phyloP scores from a whole-genome alignment of 2,888 invertebrate species.

The Gryllus longicercus region DNA sequence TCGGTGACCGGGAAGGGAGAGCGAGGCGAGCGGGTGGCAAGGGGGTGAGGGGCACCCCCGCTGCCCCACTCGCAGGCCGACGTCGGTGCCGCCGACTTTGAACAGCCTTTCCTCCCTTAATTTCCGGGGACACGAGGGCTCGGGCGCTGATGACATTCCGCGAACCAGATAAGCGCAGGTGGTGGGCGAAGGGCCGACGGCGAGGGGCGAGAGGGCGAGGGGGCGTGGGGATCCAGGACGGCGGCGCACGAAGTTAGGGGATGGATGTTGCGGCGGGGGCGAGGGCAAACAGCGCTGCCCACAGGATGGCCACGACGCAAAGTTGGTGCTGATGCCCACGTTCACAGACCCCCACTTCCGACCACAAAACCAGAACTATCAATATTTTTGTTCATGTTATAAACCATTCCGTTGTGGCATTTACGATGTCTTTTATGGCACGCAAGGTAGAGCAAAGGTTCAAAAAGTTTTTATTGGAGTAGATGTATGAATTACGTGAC shows the following conservation, averaged over 20 bases:
- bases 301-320: too few species aligned
- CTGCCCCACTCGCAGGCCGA: neutral
- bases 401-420: too few species aligned
- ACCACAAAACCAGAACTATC: too few species aligned
- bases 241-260: neutral
- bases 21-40: too few species aligned
- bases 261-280: neutral
- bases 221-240: neutral
- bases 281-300: neutral
- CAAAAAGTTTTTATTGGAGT: too few species aligned
- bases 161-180: neutral
- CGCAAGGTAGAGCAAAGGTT: too few species aligned
- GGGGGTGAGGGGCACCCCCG: neutral
- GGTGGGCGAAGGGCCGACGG: neutral
- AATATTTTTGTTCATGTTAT: too few species aligned
- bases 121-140: neutral
- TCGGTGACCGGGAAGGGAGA: too few species aligned
- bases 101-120: constrained; percentile 17
- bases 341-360: too few species aligned
- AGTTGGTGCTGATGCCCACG: too few species aligned
- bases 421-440: too few species aligned
- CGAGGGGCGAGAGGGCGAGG: neutral
- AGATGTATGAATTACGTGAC: too few species aligned
- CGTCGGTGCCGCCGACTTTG: neutral
- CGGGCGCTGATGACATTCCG: constrained; percentile 6